phyloP scores from a whole-genome alignment of 1,140 invertebrate genomes.

The Oedothorax gibbosus region DNA sequence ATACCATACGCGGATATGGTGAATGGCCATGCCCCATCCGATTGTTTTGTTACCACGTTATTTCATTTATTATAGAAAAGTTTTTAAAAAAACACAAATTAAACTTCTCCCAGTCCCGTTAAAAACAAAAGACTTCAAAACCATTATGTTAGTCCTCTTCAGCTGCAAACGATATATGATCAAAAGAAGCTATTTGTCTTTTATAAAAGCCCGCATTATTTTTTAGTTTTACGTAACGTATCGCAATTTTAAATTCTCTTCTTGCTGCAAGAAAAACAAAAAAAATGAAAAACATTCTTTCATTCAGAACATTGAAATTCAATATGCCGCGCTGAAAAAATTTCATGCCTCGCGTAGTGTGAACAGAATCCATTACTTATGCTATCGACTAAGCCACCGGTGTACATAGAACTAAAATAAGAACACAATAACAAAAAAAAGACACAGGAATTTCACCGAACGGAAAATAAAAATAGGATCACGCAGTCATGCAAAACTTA shows the following conservation, averaged over 20 bases:
- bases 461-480: slow-evolving; percentile 12
- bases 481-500: slow-evolving; percentile 31
- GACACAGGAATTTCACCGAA: slow-evolving; percentile 7
- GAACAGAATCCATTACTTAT: slow-evolving; percentile 48
- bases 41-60: no score
- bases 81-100: no score
- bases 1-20: no score
- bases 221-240: slow-evolving; percentile 39
- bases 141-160: neutral
- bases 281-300: slow-evolving; percentile 3
- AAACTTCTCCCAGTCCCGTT: no score
- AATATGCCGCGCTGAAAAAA: slow-evolving; percentile 37
- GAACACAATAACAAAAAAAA: slow-evolving; percentile 18
- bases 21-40: no score
- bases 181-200: slow-evolving; percentile 40
- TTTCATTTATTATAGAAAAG: no score
- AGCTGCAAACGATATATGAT: slow-evolving; percentile 27
- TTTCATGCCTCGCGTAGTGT: slow-evolving; percentile 29
- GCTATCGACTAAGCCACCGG: slow-evolving; percentile 46
- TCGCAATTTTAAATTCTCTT: slow-evolving; percentile 16
- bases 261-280: neutral
- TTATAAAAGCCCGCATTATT: slow-evolving; percentile 43
- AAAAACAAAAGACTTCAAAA: no score
- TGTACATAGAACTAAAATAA: slow-evolving; percentile 27
- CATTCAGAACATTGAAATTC: slow-evolving; percentile 32